These are phyloP conservation scores for Drosophila lutescens DNA, from an alignment of 2,888 invertebrate species.

Conservation along the genomic window DNA sequence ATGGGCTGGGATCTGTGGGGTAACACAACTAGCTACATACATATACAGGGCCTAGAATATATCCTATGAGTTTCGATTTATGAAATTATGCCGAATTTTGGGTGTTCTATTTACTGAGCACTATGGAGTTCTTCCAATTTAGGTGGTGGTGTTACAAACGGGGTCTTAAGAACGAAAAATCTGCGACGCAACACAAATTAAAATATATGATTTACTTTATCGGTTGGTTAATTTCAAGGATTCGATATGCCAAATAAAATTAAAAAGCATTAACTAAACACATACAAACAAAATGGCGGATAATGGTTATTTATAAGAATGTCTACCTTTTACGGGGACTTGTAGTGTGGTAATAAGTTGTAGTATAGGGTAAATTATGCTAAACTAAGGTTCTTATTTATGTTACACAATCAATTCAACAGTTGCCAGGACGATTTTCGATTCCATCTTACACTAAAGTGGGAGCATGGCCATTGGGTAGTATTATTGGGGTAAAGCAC, in stretches of 20 bases:
- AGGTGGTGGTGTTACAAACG: slow-evolving; percentile 7
- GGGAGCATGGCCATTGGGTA: slow-evolving; percentile 6
- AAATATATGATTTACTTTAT: slow-evolving; percentile 33
- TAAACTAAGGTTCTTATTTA: slow-evolving; percentile 43
- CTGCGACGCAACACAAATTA: slow-evolving; percentile 21
- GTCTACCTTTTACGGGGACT: slow-evolving; percentile 46
- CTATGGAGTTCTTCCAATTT: slow-evolving; percentile 7
- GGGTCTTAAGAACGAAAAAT: slow-evolving; percentile 4
- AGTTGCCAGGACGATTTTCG: slow-evolving; percentile 39
- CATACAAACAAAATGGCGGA: slow-evolving; percentile 27
- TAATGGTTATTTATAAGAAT: slow-evolving; percentile 28
- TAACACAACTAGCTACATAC: slow-evolving; percentile 19
- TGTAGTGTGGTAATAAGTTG: slow-evolving; percentile 28
- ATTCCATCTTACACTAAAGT: slow-evolving; percentile 29
- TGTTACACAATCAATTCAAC: slow-evolving; percentile 45
- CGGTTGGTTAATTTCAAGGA: slow-evolving; percentile 9
- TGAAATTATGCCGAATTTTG: slow-evolving; percentile 1
- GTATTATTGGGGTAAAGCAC: slow-evolving; percentile 36
- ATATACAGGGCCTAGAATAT: slow-evolving; percentile 9
- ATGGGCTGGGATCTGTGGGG: neutral
- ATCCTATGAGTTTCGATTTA: slow-evolving; percentile 5
- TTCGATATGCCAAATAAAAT: slow-evolving; percentile 38
- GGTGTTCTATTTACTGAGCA: slow-evolving; percentile 14
- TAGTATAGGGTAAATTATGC: slow-evolving; percentile 22
- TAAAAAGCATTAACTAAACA: slow-evolving; percentile 56